phyloP scores from a whole-genome alignment of 2,888 invertebrate genomes.

The Mystacides longicornis region DNA sequence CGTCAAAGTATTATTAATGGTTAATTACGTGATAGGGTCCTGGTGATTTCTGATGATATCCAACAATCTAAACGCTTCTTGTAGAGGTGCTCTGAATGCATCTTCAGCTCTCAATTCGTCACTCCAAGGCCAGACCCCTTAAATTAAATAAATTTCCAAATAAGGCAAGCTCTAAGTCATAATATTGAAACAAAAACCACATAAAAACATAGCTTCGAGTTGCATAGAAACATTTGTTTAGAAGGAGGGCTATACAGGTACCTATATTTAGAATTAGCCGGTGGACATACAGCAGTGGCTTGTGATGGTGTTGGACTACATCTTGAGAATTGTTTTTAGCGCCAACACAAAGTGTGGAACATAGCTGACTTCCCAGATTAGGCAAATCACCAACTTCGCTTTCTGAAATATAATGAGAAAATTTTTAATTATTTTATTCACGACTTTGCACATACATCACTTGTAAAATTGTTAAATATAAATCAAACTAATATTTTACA shows the following conservation, averaged over 20 bases:
- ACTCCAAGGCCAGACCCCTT: slow-evolving; percentile 83
- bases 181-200: too few species aligned
- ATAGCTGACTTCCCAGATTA: background rate
- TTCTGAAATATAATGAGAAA: too few species aligned
- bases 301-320: background rate
- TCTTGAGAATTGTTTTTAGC: background rate
- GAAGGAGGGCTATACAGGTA: too few species aligned
- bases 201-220: too few species aligned
- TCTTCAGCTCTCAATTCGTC: slow-evolving; percentile 75
- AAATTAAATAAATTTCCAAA: background rate
- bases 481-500: too few species aligned
- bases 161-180: too few species aligned
- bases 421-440: too few species aligned
- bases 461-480: too few species aligned
- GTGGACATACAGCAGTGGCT: background rate
- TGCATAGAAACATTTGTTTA: too few species aligned
- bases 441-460: too few species aligned
- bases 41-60: slow-evolving; percentile 83
- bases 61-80: slow-evolving; percentile 80
- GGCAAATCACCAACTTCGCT: background rate
- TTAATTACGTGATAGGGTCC: slow-evolving; percentile 61
- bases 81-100: slow-evolving; percentile 85
- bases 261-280: background rate
- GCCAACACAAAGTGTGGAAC: background rate
- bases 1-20: too few species aligned